Conservation (phyloP, 64 coral and sea anemone species). For the Platygyra sinensis region DNA sequence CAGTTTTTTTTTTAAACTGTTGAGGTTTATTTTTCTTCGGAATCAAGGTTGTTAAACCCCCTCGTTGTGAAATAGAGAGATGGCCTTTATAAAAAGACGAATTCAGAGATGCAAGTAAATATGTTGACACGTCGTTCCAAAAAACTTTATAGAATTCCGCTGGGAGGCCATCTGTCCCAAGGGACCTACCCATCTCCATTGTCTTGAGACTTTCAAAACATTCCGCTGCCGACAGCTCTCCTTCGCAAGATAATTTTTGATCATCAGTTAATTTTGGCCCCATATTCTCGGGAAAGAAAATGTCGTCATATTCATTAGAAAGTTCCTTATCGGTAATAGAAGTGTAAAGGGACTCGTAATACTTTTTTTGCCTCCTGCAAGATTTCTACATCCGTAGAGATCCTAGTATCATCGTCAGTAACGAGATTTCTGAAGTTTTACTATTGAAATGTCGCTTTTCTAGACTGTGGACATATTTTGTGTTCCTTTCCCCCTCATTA, state of each 20-base stretch:
- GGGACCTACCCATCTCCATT: conserved; percentile 30
- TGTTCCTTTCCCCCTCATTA: conserved; percentile 49
- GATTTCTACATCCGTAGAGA: too few species aligned
- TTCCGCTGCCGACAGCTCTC: conserved; percentile 8
- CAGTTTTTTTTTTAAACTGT: background rate
- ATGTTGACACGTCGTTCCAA: conserved; percentile 28
- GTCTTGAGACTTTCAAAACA: conserved; percentile 22
- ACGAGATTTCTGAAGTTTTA: background rate
- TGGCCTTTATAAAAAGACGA: background rate
- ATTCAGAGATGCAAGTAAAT: conserved; percentile 4
- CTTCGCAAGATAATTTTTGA: conserved; percentile 4
- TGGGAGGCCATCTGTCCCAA: conserved; percentile 9
- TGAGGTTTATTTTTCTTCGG: background rate
- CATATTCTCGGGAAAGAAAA: background rate
- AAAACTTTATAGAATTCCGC: conserved; percentile 29
- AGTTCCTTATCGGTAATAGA: too few species aligned
- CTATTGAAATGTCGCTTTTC: conserved; percentile 18
- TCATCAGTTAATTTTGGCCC: background rate
- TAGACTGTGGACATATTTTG: background rate
- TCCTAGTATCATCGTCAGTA: too few species aligned
- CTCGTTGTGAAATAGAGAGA: background rate
- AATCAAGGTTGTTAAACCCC: background rate
- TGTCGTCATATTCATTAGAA: too few species aligned
- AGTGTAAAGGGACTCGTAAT: too few species aligned
- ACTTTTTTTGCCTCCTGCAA: too few species aligned